A percentile compares a stretch with the other conserved stretches of the same genome.
phyloP scores from a whole-genome alignment of 1,140 invertebrate genomes.

The Rhagoletis pomonella region DNA sequence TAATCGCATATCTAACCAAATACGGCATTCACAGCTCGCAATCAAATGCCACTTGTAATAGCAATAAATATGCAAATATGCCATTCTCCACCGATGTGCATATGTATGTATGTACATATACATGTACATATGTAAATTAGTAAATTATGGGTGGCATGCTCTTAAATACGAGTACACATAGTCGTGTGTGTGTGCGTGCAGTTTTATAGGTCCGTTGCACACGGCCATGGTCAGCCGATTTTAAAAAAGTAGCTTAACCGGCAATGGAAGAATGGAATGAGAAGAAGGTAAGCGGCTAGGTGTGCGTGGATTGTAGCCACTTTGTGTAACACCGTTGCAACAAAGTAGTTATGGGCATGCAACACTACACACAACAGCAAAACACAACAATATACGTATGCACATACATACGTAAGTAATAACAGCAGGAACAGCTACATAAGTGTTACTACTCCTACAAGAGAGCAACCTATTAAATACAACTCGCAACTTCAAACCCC shows the following conservation, averaged over 20 bases:
- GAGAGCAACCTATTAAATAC: background rate
- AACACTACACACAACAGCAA: background rate
- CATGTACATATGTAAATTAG: background rate
- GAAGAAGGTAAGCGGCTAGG: background rate
- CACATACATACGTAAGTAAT: background rate
- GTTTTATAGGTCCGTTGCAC: background rate
- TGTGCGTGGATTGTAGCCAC: conserved; percentile 19
- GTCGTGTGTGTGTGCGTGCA: background rate
- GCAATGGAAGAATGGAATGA: background rate
- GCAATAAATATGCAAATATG: conserved; percentile 29
- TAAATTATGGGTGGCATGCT: conserved; percentile 3
- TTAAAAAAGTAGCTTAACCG: background rate
- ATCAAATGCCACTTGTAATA: conserved; percentile 4
- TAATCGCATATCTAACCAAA: no score
- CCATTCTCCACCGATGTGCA: background rate
- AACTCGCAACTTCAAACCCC: background rate
- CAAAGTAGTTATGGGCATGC: background rate
- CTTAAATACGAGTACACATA: background rate
- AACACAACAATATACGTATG: background rate
- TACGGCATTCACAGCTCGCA: background rate
- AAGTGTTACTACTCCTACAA: background rate
- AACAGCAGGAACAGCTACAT: background rate
- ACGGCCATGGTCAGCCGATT: conserved; percentile 26
- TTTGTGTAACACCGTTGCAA: conserved; percentile 35
- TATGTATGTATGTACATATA: background rate